Evolutionary conservation across 2,797 vertebrate genomes (phyloP).

Genomic region (Falco cherrug): DNA sequence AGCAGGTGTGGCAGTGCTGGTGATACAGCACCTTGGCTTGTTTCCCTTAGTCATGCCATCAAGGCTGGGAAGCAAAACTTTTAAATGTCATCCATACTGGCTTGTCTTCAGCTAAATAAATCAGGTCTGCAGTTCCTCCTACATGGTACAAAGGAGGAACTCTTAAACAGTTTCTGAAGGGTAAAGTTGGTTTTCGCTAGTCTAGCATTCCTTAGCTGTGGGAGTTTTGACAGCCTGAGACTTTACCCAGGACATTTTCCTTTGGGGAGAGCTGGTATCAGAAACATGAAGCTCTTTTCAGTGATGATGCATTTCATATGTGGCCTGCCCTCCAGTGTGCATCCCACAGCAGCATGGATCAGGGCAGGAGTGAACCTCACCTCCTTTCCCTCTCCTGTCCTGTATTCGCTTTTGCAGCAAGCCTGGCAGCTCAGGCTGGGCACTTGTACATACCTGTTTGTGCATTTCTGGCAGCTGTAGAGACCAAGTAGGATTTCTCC

Average conservation of each 20-base stretch:
- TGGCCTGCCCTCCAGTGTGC: not conserved
- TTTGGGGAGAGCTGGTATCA: not conserved
- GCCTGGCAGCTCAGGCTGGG: not conserved
- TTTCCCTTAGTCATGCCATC: not conserved
- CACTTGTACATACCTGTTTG: not conserved
- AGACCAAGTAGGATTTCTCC: not conserved
- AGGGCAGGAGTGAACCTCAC: not conserved
- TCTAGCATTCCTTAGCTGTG: constrained; percentile 10
- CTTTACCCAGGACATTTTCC: not conserved
- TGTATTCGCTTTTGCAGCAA: not conserved
- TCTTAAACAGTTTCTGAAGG: not conserved
- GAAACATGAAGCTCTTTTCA: not conserved
- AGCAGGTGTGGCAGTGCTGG: not conserved
- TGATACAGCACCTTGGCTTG: not conserved
- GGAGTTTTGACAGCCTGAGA: not conserved
- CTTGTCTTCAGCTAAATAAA: constrained; percentile 17
- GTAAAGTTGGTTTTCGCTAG: not conserved
- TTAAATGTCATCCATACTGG: not conserved
- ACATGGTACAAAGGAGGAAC: not conserved
- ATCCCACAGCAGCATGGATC: accelerated
- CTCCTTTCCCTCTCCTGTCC: not conserved
- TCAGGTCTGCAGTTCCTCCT: constrained; percentile 3
- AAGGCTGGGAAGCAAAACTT: not conserved
- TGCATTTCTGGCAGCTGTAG: not conserved
- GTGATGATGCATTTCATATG: not conserved